Evolutionary conservation across 2,113 vertebrate genomes (phyloP).

Genomic region (Chloropsis hardwickii): DNA sequence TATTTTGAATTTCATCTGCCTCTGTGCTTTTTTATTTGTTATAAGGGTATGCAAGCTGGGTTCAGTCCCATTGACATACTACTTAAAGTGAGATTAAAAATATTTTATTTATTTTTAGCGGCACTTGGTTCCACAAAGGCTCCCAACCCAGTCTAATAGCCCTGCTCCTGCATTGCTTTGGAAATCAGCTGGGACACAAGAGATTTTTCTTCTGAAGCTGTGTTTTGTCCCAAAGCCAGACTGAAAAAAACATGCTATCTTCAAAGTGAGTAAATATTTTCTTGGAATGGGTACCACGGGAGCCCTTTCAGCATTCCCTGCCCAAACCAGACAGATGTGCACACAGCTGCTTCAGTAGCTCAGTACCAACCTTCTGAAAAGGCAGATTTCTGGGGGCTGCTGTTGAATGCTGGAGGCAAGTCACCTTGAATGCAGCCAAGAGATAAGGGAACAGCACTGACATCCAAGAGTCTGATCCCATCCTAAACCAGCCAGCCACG

Average conservation of each 20-base stretch:
- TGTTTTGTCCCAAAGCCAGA: background rate
- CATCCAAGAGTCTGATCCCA: background rate
- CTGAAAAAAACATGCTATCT: background rate
- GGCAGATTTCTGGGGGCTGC: background rate
- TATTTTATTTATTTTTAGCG: background rate
- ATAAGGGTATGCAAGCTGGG: background rate
- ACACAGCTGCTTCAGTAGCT: background rate
- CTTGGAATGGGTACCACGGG: background rate
- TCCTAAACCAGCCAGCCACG: background rate
- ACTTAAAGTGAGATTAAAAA: background rate
- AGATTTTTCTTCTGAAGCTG: background rate
- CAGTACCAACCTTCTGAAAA: background rate
- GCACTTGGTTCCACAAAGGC: background rate
- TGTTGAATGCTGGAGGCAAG: background rate
- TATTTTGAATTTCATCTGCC: background rate
- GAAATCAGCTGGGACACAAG: background rate
- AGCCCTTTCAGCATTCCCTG: background rate
- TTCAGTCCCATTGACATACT: background rate
- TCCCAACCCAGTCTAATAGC: background rate
- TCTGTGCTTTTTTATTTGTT: background rate
- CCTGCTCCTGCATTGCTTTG: background rate
- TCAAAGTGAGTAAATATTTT: conserved; percentile 8
- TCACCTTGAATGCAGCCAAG: background rate
- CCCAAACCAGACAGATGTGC: background rate
- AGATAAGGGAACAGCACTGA: background rate